phyloP scores from a whole-genome alignment of 92 coral and sea anemone genomes.

The Montipora capitata region DNA sequence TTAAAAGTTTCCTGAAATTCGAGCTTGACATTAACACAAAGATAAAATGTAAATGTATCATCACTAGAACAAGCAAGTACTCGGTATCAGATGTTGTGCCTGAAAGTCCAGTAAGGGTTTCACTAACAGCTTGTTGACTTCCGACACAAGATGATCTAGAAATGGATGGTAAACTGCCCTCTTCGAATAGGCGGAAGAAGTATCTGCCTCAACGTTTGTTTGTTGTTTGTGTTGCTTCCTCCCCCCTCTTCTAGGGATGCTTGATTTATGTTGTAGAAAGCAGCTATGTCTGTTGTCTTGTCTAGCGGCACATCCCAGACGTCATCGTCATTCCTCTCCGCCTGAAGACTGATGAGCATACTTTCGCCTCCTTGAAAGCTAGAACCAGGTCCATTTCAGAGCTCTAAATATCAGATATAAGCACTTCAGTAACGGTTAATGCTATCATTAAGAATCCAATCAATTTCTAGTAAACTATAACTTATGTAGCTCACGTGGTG shows the following conservation, averaged over 20 bases:
- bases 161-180: too few relatives aligned
- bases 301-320: constrained; percentile 42
- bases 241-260: constrained; percentile 47
- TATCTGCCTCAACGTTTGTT: too few relatives aligned
- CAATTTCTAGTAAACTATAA: constrained; percentile 19
- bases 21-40: too few relatives aligned
- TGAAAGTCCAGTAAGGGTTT: too few relatives aligned
- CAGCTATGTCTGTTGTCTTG: constrained; percentile 20
- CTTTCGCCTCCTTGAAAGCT: constrained; percentile 54
- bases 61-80: too few relatives aligned
- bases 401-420: constrained; percentile 47
- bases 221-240: background rate
- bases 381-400: constrained; percentile 41
- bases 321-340: constrained; percentile 41
- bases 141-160: too few relatives aligned
- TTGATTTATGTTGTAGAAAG: constrained; percentile 40
- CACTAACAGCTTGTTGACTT: too few relatives aligned
- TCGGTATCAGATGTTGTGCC: too few relatives aligned
- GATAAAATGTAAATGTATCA: too few relatives aligned
- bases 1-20: too few relatives aligned
- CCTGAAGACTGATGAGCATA: constrained; percentile 39
- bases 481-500: background rate
- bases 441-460: constrained; percentile 31
- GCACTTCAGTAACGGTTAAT: constrained; percentile 38
- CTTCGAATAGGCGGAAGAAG: too few relatives aligned